These are phyloP conservation scores for Hanleya hanleyi DNA, from an alignment of 2,888 invertebrate species.

Conservation along the genomic window DNA sequence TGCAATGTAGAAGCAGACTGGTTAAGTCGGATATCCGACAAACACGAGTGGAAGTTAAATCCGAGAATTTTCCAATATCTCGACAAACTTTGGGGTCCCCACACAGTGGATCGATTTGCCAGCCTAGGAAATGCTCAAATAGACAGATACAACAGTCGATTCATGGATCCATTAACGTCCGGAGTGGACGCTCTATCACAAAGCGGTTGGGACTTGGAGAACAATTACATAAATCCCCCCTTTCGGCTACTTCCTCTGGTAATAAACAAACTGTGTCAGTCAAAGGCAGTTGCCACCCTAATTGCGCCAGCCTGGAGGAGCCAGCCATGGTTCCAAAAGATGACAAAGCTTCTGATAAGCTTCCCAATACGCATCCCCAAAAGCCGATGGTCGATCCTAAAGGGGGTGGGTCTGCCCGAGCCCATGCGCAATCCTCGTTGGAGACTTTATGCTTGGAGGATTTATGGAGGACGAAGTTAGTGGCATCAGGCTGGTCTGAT, in stretches of 20 bases:
- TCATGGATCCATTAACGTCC: background rate
- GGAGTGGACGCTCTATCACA: constrained; percentile 7
- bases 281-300: background rate
- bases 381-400: background rate
- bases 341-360: background rate
- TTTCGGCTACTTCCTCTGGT: background rate
- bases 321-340: background rate
- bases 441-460: background rate
- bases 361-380: background rate
- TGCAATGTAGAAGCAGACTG: background rate
- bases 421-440: background rate
- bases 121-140: background rate
- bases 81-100: background rate
- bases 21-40: background rate
- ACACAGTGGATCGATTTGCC: too few relatives aligned
- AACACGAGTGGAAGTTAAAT: background rate
- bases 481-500: background rate
- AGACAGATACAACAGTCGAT: background rate
- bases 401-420: background rate
- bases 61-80: background rate
- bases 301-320: background rate
- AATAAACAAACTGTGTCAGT: background rate
- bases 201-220: background rate
- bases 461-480: background rate
- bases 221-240: constrained; percentile 4